A percentile compares a stretch with the other conserved stretches of the same genome.
Conservation (phyloP, 1,140 invertebrate species). For the Muscidifurax raptorellus region DNA sequence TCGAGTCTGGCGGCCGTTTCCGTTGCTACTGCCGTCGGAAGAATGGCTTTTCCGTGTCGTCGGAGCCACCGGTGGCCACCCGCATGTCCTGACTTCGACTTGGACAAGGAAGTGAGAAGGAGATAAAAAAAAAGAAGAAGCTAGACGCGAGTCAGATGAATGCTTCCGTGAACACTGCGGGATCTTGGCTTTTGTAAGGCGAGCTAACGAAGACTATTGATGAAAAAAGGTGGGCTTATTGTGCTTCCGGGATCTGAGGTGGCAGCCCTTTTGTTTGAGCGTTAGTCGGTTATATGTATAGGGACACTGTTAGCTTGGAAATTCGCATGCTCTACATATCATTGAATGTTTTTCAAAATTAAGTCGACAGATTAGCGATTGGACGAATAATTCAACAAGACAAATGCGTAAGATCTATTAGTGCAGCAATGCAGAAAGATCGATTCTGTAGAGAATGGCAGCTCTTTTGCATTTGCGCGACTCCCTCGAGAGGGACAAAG, state of each 20-base stretch:
- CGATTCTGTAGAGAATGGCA: background rate
- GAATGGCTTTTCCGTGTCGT: slow-evolving; percentile 72
- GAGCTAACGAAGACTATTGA: slow-evolving; percentile 34
- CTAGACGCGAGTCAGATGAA: background rate
- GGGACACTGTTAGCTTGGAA: too few relatives aligned
- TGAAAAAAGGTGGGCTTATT: background rate
- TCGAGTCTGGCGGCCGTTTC: slow-evolving; percentile 27
- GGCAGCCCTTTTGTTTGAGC: too few relatives aligned
- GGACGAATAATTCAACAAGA: too few relatives aligned
- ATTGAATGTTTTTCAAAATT: too few relatives aligned
- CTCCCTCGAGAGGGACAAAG: background rate
- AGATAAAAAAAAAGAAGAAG: background rate
- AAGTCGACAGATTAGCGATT: too few relatives aligned
- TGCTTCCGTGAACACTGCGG: background rate
- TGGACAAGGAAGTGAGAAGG: background rate
- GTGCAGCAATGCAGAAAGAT: too few relatives aligned
- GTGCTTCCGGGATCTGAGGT: too few relatives aligned
- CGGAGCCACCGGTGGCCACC: slow-evolving; percentile 57
- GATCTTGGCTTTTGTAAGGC: background rate
- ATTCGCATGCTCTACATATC: too few relatives aligned
- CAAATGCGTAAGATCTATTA: too few relatives aligned
- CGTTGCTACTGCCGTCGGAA: slow-evolving; percentile 60
- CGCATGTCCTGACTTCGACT: slow-evolving; percentile 7
- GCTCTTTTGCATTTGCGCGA: background rate
- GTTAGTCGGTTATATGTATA: too few relatives aligned